These are phyloP conservation scores for Timandra comae DNA, from an alignment of 2,888 invertebrate genomes.

Conservation along the genomic window DNA sequence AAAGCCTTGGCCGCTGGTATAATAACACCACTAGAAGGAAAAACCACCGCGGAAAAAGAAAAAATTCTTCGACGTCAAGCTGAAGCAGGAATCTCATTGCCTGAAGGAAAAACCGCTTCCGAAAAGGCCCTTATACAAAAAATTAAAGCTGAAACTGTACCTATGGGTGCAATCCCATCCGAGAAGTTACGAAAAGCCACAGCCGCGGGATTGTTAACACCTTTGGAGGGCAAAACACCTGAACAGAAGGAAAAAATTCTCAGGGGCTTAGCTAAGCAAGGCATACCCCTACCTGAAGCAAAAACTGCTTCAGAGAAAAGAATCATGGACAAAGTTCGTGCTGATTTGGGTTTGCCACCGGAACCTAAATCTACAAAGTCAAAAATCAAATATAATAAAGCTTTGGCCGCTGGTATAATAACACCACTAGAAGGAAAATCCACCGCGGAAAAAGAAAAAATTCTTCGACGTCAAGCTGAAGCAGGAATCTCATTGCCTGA, in stretches of 20 bases:
- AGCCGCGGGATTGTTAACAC: conserved; percentile 24
- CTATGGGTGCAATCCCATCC: conserved; percentile 10
- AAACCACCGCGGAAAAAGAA: conserved; percentile 22
- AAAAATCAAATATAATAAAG: conserved; percentile 23
- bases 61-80: conserved; percentile 22
- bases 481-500: conserved; percentile 23
- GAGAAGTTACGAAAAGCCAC: conserved; percentile 25
- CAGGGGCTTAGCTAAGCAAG: conserved; percentile 20
- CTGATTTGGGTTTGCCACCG: conserved; percentile 23
- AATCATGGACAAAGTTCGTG: conserved; percentile 21
- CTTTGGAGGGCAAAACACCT: conserved; percentile 25
- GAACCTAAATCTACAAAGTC: conserved; percentile 21
- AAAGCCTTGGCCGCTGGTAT: conserved; percentile 19
- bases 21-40: conserved; percentile 21
- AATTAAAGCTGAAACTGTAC: conserved; percentile 18
- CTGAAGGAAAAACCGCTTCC: conserved; percentile 32
- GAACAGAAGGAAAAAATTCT: conserved; percentile 26
- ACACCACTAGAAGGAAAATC: conserved; percentile 29
- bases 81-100: conserved; percentile 25
- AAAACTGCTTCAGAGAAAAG: conserved; percentile 25
- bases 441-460: conserved; percentile 19
- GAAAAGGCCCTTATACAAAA: conserved; percentile 26
- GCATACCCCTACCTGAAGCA: conserved; percentile 27
- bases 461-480: conserved; percentile 16
- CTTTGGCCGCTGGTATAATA: conserved; percentile 24